These are phyloP conservation scores for Rhagoletis zephyria DNA, from an alignment of 1,140 invertebrate species.

Conservation along the genomic window DNA sequence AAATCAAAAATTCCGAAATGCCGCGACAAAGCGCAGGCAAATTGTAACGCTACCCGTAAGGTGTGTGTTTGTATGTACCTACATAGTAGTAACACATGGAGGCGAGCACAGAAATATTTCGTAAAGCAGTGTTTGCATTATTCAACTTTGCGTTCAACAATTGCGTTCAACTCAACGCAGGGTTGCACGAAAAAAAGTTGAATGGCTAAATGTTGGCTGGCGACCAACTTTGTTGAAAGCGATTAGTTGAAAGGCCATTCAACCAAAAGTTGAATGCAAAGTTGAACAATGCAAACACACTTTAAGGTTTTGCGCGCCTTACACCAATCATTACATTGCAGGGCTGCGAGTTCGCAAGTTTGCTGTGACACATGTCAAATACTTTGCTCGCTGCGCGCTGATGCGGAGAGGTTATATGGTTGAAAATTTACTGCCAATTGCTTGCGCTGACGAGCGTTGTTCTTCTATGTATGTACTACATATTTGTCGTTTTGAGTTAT, in stretches of 20 bases:
- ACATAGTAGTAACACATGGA: neutral
- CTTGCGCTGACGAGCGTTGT: neutral
- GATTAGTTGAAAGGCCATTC: too few relatives aligned
- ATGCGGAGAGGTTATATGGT: neutral
- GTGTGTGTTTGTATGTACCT: neutral
- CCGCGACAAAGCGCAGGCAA: slow-evolving; percentile 50
- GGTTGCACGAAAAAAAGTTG: too few relatives aligned
- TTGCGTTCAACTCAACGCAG: too few relatives aligned
- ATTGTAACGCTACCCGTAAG: slow-evolving; percentile 26
- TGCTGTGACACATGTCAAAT: slow-evolving; percentile 32
- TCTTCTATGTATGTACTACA: neutral
- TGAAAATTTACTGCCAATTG: slow-evolving; percentile 34
- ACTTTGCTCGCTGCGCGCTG: neutral
- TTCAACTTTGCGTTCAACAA: too few relatives aligned
- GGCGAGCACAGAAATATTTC: neutral
- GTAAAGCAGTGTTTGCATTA: too few relatives aligned
- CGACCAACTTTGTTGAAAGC: too few relatives aligned
- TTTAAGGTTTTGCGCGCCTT: slow-evolving; percentile 19
- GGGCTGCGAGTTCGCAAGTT: neutral
- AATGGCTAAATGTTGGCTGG: too few relatives aligned
- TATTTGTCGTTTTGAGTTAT: neutral
- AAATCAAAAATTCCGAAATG: slow-evolving; percentile 50
- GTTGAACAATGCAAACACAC: too few relatives aligned
- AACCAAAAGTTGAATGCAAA: too few relatives aligned
- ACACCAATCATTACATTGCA: too few relatives aligned